A percentile compares a stretch with the other conserved stretches of the same genome.
Conservation (phyloP, 2,888 invertebrate species). For the Ormyrus labotus region DNA sequence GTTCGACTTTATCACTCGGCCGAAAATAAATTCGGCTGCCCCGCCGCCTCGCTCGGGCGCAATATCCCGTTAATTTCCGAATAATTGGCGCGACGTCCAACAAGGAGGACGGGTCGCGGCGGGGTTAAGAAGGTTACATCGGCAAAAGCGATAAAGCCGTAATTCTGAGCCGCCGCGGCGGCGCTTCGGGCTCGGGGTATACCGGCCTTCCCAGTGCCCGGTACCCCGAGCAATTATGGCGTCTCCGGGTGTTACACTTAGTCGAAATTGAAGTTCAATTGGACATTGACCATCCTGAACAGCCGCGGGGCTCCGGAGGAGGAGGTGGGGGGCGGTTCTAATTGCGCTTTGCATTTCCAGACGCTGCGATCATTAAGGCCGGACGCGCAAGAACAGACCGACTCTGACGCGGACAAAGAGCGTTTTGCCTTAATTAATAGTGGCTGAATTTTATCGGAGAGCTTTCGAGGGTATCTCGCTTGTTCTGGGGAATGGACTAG, state of each 20-base stretch:
- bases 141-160: constrained; percentile 30
- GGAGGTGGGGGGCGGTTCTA: constrained; percentile 8
- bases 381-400: constrained; percentile 8
- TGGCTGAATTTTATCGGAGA: too few species aligned
- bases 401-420: not conserved
- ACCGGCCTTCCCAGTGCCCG: not conserved
- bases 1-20: too few species aligned
- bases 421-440: too few species aligned
- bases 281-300: constrained; percentile 62
- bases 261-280: constrained; percentile 67
- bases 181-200: not conserved
- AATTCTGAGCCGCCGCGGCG: constrained; percentile 21
- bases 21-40: too few species aligned
- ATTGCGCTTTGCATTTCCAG: constrained; percentile 52
- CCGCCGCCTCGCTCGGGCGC: not conserved
- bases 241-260: constrained; percentile 40
- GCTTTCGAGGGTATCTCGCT: too few species aligned
- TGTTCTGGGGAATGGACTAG: too few species aligned
- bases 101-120: not conserved
- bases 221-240: constrained; percentile 37
- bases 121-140: constrained; percentile 20
- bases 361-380: constrained; percentile 34
- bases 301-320: too few species aligned
- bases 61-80: constrained; percentile 2
- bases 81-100: not conserved